Evolutionary conservation across 2,888 invertebrate species (phyloP), one percentile per base, ranked within the genome.

Genomic region (Ommatoiulus sabulosus): DNA sequence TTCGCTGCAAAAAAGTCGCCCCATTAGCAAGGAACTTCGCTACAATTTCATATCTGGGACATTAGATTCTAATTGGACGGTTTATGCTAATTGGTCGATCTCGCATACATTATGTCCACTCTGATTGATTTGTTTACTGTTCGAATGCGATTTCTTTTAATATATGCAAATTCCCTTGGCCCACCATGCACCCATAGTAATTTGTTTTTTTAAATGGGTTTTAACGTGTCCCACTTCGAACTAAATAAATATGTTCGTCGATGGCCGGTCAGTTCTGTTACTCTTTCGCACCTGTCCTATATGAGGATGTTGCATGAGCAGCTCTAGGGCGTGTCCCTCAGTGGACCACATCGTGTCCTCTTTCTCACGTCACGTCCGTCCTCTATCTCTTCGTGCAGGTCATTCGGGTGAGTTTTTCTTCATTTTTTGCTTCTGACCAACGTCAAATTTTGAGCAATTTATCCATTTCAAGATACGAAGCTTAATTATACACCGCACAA

Each of bases 351-450:
- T 3, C 24, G 72, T 72, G 72, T 72, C 72, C 72, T 72, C 72
- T 72, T 72, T 72, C 72, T 72, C 72, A 72, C 72, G 72, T 72
- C 72, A 72, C 72, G 72, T 72, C 63, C 63, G 63, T 63, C 72
- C 72, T 72, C 72, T 10, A 72, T 72, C 72, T 20, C 72, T 24
- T 7, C 24, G 72, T 72, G 72, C 72, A 72, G 72, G 72, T 72
- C 72, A 72, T 24, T 72, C 24, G 24, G 24, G 10, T 52, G 52
- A 52, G 20, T 72, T 63, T 52, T 52, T 52, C 52, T 10, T 52
- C 52, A 12, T 4, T 52, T 52, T 52, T 52, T 52, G n/a, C 17
- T 72, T 8, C 72, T 72, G 72, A 72, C 72, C 72, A 72, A 72
- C 72, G 72, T 72, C 72, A 72, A 24, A 72, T 72, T 72, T 72